phyloP scores from a whole-genome alignment of 2,888 invertebrate genomes.

The Cheiracanthium punctorium region DNA sequence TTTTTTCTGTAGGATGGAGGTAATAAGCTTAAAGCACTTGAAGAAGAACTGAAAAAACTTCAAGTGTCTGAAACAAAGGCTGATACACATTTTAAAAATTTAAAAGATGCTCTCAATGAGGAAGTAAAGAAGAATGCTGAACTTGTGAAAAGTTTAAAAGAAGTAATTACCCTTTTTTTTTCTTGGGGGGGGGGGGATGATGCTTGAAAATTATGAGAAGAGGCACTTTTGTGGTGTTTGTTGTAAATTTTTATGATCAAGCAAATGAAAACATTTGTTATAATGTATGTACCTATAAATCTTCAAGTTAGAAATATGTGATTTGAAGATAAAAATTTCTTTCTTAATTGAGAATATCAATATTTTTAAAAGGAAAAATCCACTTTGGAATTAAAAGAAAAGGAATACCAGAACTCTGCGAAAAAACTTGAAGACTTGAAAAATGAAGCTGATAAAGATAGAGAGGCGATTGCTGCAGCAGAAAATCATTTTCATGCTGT shows the following conservation, averaged over 20 bases:
- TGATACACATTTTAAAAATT: conserved; percentile 81
- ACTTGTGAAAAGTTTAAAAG: conserved; percentile 81
- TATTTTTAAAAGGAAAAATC: too few relatives aligned
- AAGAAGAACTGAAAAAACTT: conserved; percentile 80
- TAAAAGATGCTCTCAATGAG: conserved; percentile 81
- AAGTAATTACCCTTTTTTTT: too few relatives aligned
- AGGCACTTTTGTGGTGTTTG: too few relatives aligned
- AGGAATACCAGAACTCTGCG: conserved; percentile 79
- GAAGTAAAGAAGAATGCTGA: conserved; percentile 84
- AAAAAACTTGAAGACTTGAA: conserved; percentile 83
- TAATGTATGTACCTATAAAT: too few relatives aligned
- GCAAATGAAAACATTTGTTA: too few relatives aligned
- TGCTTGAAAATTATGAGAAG: too few relatives aligned
- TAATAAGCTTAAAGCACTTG: conserved; percentile 81
- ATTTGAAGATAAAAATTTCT: too few relatives aligned
- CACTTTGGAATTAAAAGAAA: conserved; percentile 78
- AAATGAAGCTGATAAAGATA: conserved; percentile 82
- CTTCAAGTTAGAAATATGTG: too few relatives aligned
- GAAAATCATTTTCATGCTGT: conserved; percentile 89
- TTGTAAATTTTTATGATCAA: too few relatives aligned
- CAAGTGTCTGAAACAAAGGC: conserved; percentile 83
- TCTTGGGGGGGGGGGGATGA: too few relatives aligned
- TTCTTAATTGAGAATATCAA: too few relatives aligned
- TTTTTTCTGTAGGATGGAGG: conserved; percentile 81
- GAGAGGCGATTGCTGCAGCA: conserved; percentile 83